Percentiles rank a stretch among this genome's conserved stretches.
Evolutionary conservation across 2,888 invertebrate genomes (phyloP).

Genomic region (Drosophila recens): DNA sequence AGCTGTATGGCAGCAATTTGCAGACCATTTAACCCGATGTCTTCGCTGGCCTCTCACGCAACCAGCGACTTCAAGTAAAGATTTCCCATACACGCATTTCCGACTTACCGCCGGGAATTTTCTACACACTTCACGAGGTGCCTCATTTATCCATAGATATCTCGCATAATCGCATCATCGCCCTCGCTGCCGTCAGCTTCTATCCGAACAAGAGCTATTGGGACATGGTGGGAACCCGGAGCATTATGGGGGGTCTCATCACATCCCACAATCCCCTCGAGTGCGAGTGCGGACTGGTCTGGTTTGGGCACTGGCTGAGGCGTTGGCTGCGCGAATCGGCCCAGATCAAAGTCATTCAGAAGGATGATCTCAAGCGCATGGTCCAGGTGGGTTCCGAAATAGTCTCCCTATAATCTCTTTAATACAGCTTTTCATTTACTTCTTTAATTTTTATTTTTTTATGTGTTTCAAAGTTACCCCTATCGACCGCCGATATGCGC

Average conservation of each 20-base stretch:
- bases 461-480: conserved; percentile 71
- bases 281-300: conserved; percentile 95
- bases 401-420: neutral
- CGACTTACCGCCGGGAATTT: conserved; percentile 92
- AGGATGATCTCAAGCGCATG: conserved; percentile 86
- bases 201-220: conserved; percentile 94
- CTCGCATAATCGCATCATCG: conserved; percentile 91
- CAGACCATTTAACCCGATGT: conserved; percentile 91
- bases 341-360: conserved; percentile 89
- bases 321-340: conserved; percentile 95
- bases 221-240: conserved; percentile 94
- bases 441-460: conserved; percentile 21
- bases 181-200: conserved; percentile 93
- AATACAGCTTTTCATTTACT: conserved; percentile 17
- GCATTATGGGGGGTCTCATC: conserved; percentile 93
- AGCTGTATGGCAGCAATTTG: conserved; percentile 91
- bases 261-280: conserved; percentile 93
- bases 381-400: conserved; percentile 83
- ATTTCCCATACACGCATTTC: conserved; percentile 92
- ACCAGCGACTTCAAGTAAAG: conserved; percentile 91
- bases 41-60: conserved; percentile 90
- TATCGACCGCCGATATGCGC: conserved; percentile 80
- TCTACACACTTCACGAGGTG: conserved; percentile 91
- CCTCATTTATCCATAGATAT: conserved; percentile 93
- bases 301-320: conserved; percentile 95